phyloP scores from a whole-genome alignment of 2,888 invertebrate species.

The Rhamphomyia laevipes region DNA sequence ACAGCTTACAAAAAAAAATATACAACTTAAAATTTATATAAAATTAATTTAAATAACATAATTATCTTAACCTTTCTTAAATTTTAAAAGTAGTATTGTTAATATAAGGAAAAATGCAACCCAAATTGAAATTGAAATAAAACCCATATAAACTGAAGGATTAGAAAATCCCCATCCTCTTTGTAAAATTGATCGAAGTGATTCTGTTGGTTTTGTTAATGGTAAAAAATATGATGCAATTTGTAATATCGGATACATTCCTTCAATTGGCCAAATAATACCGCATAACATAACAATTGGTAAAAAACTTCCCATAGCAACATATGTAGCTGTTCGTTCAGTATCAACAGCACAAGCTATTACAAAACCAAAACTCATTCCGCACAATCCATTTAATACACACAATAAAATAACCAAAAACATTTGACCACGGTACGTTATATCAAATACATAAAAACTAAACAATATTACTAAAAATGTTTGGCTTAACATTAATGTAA shows the following conservation, averaged over 20 bases:
- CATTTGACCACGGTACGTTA: slow-evolving; percentile 66
- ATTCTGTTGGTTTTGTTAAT: slow-evolving; percentile 78
- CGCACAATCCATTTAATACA: slow-evolving; percentile 74
- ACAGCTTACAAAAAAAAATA: too few relatives aligned
- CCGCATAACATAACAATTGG: slow-evolving; percentile 79
- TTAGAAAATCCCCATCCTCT: slow-evolving; percentile 66
- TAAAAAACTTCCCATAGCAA: slow-evolving; percentile 74
- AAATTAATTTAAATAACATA: background rate
- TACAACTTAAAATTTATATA: background rate
- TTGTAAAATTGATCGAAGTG: slow-evolving; percentile 71
- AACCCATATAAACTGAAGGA: slow-evolving; percentile 69
- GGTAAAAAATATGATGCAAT: slow-evolving; percentile 67
- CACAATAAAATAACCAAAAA: slow-evolving; percentile 63
- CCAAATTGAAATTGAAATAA: slow-evolving; percentile 67
- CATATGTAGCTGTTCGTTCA: slow-evolving; percentile 72
- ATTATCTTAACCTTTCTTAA: slow-evolving; percentile 60
- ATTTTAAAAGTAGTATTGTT: slow-evolving; percentile 66
- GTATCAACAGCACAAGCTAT: slow-evolving; percentile 69
- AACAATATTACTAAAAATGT: slow-evolving; percentile 65
- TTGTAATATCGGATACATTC: slow-evolving; percentile 66
- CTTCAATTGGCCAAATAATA: slow-evolving; percentile 92
- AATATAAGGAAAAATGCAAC: slow-evolving; percentile 60
- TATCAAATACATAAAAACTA: slow-evolving; percentile 62
- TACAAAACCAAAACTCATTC: slow-evolving; percentile 86
- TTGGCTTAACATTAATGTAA: slow-evolving; percentile 77